These are phyloP conservation scores for Acipenser transmontanus DNA, from an alignment of 2,797 vertebrate genomes.

Conservation along the genomic window DNA sequence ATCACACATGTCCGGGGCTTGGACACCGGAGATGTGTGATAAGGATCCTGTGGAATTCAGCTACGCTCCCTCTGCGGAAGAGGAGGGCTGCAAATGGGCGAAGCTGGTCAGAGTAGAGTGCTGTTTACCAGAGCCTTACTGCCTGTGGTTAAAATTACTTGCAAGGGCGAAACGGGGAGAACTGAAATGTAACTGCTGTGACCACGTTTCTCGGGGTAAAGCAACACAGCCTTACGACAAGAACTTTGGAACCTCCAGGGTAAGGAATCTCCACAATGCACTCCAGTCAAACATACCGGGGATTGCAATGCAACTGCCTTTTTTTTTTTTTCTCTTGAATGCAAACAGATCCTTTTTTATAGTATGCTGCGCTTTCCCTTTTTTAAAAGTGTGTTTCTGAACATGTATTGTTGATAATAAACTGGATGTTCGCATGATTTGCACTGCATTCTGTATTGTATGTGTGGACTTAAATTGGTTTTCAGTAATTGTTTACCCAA, in stretches of 20 bases:
- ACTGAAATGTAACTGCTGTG: constrained; percentile 44
- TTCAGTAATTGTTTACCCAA: too few relatives aligned
- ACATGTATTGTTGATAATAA: too few relatives aligned
- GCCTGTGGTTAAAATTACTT: constrained; percentile 63
- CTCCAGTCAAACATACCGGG: too few relatives aligned
- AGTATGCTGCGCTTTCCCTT: too few relatives aligned
- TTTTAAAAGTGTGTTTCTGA: too few relatives aligned
- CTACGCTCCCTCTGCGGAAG: constrained; percentile 11
- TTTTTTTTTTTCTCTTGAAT: too few relatives aligned
- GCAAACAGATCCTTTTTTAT: too few relatives aligned
- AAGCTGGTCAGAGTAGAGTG: constrained; percentile 54
- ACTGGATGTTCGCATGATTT: too few relatives aligned
- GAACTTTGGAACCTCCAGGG: constrained; percentile 53
- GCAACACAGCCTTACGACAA: constrained; percentile 48
- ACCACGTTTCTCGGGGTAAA: constrained; percentile 48
- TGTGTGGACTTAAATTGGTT: too few relatives aligned
- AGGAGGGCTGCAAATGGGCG: constrained; percentile 53
- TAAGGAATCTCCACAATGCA: constrained; percentile 35
- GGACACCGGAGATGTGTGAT: constrained; percentile 33
- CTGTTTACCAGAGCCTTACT: constrained; percentile 62
- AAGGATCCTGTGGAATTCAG: constrained; percentile 30
- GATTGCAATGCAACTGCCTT: too few relatives aligned
- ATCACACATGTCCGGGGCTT: too few relatives aligned
- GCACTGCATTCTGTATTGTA: too few relatives aligned
- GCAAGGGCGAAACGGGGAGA: constrained; percentile 61